These are phyloP conservation scores for Sinocyclocheilus grahami DNA, from an alignment of 2,113 vertebrate species.

Conservation along the genomic window DNA sequence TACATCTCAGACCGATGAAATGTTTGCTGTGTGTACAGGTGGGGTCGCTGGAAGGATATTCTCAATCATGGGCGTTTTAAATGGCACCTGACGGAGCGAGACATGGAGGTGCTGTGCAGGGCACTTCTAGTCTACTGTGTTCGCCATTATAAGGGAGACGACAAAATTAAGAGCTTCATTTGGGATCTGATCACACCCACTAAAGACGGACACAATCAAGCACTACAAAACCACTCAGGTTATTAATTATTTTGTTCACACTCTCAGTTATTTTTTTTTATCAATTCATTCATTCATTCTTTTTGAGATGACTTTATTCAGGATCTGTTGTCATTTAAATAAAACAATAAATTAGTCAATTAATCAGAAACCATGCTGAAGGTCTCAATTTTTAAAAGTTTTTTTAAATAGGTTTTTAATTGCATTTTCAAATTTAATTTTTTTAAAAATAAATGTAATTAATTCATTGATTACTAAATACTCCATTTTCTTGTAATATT, in stretches of 20 bases:
- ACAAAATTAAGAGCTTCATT: slow-evolving; percentile 99
- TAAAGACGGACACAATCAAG: slow-evolving; percentile 93
- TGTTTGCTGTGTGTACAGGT: slow-evolving; percentile 72
- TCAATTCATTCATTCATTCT: not conserved
- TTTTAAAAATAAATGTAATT: not conserved
- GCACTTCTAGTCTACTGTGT: slow-evolving; percentile 87
- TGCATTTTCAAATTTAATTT: not conserved
- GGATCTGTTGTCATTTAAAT: not conserved
- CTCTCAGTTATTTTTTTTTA: not conserved
- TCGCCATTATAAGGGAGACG: slow-evolving; percentile 96
- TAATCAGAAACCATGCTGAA: not conserved
- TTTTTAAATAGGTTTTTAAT: not conserved
- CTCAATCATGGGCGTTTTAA: slow-evolving; percentile 95
- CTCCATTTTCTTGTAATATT: not conserved
- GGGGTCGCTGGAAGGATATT: slow-evolving; percentile 99
- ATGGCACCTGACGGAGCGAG: slow-evolving; percentile 94
- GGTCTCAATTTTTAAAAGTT: too few relatives aligned
- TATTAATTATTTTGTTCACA: not conserved
- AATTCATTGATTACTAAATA: not conserved
- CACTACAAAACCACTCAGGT: slow-evolving; percentile 95
- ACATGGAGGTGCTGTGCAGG: slow-evolving; percentile 96
- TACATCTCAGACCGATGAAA: not conserved
- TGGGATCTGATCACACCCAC: slow-evolving; percentile 96
- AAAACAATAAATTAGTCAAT: rapidly evolving
- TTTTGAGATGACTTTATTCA: not conserved